A percentile compares a stretch with the other conserved stretches of the same genome.
Evolutionary conservation across 2,797 vertebrate genomes (phyloP).

Genomic region (Pseudotriccus pelzelni): DNA sequence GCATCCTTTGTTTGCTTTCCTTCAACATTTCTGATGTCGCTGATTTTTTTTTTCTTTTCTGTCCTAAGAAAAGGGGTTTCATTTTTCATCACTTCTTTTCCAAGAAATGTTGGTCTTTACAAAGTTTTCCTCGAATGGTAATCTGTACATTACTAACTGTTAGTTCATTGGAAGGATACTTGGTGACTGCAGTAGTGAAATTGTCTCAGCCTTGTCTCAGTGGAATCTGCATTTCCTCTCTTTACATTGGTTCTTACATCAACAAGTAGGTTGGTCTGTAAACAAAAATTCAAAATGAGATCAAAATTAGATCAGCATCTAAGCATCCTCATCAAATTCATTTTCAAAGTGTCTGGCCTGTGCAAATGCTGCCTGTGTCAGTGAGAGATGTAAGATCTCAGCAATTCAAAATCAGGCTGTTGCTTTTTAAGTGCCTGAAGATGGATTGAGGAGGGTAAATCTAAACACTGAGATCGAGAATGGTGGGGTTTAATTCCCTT

Average conservation of each 20-base stretch:
- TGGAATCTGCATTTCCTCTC: not conserved
- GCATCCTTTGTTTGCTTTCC: not conserved
- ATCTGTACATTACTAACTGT: not conserved
- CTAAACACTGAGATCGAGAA: not conserved
- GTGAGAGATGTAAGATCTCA: not conserved
- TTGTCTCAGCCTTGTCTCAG: not conserved
- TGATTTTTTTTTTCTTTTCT: constrained; percentile 15
- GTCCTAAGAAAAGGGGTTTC: not conserved
- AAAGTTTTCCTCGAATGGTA: not conserved
- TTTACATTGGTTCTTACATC: not conserved
- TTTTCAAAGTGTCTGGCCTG: not conserved
- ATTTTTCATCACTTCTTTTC: constrained; percentile 19
- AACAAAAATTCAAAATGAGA: not conserved
- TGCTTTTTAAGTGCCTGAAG: not conserved
- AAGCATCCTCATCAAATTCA: not conserved
- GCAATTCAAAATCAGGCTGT: not conserved
- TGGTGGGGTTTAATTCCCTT: not conserved
- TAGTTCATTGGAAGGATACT: not conserved
- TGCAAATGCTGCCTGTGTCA: not conserved
- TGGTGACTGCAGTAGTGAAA: not conserved
- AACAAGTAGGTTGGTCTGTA: not conserved
- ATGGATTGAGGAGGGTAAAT: not conserved
- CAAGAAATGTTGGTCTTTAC: not conserved
- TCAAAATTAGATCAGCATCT: not conserved
- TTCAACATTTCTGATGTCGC: not conserved